Evolutionary conservation across 2,113 vertebrate genomes (phyloP).

Genomic region (Ancistrus triradiatus): DNA sequence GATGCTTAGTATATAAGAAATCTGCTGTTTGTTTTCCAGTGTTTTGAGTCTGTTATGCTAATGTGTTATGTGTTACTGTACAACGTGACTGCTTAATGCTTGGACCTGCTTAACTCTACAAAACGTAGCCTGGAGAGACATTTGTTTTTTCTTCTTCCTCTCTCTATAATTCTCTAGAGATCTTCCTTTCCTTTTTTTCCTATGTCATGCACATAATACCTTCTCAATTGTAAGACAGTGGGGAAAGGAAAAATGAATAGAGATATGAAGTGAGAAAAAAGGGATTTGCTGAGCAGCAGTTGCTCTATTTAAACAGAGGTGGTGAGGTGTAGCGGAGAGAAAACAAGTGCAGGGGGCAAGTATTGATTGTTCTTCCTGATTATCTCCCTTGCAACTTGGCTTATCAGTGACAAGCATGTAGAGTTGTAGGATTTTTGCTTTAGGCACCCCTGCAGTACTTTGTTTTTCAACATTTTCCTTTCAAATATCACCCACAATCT

Average conservation of each 20-base stretch:
- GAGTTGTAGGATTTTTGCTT: slow-evolving; percentile 20
- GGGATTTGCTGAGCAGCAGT: slow-evolving; percentile 4
- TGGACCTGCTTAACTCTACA: slow-evolving; percentile 32
- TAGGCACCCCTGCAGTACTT: slow-evolving; percentile 1
- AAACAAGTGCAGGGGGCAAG: slow-evolving; percentile 34
- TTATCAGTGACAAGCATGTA: slow-evolving; percentile 53
- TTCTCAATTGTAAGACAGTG: slow-evolving; percentile 3
- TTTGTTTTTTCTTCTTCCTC: neutral
- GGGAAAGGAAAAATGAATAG: neutral
- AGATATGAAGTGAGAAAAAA: neutral
- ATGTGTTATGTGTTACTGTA: slow-evolving; percentile 41
- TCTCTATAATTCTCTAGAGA: neutral
- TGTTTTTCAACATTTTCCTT: neutral
- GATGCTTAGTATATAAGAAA: slow-evolving; percentile 15
- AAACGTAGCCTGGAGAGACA: slow-evolving; percentile 28
- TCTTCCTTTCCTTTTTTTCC: neutral
- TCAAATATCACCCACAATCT: no score
- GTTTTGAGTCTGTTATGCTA: slow-evolving; percentile 28
- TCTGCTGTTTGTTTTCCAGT: slow-evolving; percentile 35
- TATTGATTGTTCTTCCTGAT: slow-evolving; percentile 53
- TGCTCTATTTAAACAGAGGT: slow-evolving; percentile 11
- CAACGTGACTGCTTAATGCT: slow-evolving; percentile 12
- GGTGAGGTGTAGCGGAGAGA: slow-evolving; percentile 9
- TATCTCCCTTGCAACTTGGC: slow-evolving; percentile 50
- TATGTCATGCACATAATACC: neutral